Percentiles rank a stretch among this genome's conserved stretches.
These are phyloP conservation scores for Hippocampus guttulatus DNA, from an alignment of 2,113 vertebrate genomes.

Conservation along the genomic window DNA sequence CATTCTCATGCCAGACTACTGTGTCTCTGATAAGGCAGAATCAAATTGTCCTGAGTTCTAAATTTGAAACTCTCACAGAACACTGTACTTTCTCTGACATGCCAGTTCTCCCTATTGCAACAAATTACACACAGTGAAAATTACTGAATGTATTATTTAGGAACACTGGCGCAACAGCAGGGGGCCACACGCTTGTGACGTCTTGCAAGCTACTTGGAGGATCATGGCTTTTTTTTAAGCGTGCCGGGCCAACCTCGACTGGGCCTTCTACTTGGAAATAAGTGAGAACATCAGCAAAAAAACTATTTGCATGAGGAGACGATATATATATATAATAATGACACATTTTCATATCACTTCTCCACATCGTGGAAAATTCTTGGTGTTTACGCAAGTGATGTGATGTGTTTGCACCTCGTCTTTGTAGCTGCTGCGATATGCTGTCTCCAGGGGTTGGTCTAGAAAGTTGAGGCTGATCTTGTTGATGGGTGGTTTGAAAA, in stretches of 20 bases:
- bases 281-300: neutral
- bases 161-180: slow-evolving; percentile 49
- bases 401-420: slow-evolving; percentile 76
- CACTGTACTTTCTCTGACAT: neutral
- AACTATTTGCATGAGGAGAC: neutral
- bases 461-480: slow-evolving; percentile 95
- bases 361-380: neutral
- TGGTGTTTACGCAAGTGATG: neutral
- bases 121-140: neutral
- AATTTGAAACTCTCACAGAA: neutral
- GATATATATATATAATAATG: neutral
- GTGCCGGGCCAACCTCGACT: slow-evolving; percentile 1
- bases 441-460: slow-evolving; percentile 82
- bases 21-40: neutral
- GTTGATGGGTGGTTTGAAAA: slow-evolving; percentile 97
- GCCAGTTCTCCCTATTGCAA: neutral
- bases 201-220: slow-evolving; percentile 23
- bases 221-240: slow-evolving; percentile 11
- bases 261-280: slow-evolving; percentile 14
- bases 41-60: neutral
- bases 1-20: neutral
- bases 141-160: slow-evolving; percentile 21
- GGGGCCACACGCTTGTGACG: slow-evolving; percentile 40
- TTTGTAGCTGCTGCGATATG: slow-evolving; percentile 90
- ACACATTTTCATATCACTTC: neutral